Conservation (phyloP, 2,113 vertebrate species). For the Pongo abelii region DNA sequence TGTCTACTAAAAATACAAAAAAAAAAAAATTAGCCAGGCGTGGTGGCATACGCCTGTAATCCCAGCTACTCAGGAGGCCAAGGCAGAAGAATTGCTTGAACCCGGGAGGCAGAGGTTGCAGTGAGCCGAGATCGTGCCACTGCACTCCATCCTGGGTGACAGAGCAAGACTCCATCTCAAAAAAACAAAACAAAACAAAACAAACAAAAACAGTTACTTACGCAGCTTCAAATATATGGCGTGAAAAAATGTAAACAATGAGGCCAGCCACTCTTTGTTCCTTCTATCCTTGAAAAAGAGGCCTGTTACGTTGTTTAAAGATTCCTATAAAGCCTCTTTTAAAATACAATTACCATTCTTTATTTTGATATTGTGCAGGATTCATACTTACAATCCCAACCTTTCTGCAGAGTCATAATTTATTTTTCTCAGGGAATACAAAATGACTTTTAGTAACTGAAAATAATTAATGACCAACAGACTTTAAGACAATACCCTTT, state of each 20-base stretch:
- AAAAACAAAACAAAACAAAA: too few species aligned
- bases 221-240: background rate
- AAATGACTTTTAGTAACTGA: conserved; percentile 28
- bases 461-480: background rate
- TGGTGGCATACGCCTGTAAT: too few species aligned
- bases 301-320: background rate
- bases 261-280: background rate
- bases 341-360: background rate
- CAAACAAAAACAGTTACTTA: background rate
- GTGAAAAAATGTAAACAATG: background rate
- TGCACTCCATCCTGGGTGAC: too few species aligned
- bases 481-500: background rate
- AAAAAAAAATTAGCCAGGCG: too few species aligned
- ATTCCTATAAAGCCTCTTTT: background rate
- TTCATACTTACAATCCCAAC: background rate
- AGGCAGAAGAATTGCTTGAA: too few species aligned
- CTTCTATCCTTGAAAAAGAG: background rate
- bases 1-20: too few species aligned
- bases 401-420: background rate
- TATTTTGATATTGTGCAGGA: background rate
- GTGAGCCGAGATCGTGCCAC: too few species aligned
- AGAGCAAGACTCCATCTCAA: too few species aligned
- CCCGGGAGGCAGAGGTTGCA: too few species aligned
- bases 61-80: too few species aligned
- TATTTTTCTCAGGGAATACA: conserved; percentile 31